Conservation (phyloP, 2,113 vertebrate genomes). For the Falcunculus frontatus region DNA sequence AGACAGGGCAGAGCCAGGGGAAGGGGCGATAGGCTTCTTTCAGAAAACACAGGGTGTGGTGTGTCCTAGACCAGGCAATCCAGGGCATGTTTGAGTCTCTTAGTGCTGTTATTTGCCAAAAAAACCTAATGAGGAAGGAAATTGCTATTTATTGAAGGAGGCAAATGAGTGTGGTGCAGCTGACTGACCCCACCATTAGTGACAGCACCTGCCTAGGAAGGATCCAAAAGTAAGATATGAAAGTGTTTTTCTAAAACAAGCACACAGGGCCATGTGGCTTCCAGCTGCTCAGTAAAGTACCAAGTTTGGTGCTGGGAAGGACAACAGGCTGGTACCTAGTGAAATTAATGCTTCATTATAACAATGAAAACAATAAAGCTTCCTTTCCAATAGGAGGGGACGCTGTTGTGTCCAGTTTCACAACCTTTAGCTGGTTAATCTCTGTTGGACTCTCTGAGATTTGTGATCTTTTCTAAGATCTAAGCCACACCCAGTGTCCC, state of each 20-base stretch:
- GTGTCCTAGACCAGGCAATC: neutral
- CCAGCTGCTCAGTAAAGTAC: neutral
- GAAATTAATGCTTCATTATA: neutral
- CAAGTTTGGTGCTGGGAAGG: neutral
- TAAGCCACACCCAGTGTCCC: no score
- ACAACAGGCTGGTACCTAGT: neutral
- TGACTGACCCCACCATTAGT: neutral
- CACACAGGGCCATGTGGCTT: neutral
- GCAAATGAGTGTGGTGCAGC: neutral
- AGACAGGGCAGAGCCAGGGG: neutral
- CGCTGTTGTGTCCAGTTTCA: neutral
- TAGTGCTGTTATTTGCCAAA: neutral
- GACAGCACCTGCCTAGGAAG: neutral
- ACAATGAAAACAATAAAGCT: neutral
- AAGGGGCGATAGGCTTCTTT: neutral
- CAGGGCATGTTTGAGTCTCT: neutral
- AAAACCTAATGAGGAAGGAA: neutral
- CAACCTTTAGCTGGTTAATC: neutral
- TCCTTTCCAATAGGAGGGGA: neutral
- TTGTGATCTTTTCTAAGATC: neutral
- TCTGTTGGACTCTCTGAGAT: neutral
- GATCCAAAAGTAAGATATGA: neutral
- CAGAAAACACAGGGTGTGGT: neutral
- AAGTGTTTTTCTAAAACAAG: neutral
- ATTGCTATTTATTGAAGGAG: neutral